Percentiles rank a stretch among this genome's conserved stretches.
Conservation (phyloP, 1,140 invertebrate genomes). For the Drosophila nebulosa region DNA sequence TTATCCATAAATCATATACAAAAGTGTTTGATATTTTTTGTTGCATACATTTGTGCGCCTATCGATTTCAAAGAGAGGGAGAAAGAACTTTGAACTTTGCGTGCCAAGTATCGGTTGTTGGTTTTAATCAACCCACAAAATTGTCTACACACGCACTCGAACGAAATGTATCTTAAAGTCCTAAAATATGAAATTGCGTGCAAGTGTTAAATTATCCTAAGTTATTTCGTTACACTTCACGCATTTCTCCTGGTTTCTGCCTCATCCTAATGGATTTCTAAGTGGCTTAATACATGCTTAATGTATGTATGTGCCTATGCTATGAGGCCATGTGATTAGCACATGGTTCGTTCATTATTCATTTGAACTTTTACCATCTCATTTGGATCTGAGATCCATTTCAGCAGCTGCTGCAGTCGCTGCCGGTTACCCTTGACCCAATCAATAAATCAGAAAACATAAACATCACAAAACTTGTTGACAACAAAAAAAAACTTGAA, state of each 20-base stretch:
- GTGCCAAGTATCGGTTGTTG: constrained; percentile 37
- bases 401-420: constrained; percentile 25
- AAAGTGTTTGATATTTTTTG: constrained; percentile 8
- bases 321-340: neutral
- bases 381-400: neutral
- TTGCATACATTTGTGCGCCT: constrained; percentile 27
- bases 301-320: neutral
- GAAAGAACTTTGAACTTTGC: constrained; percentile 15
- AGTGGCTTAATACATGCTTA: neutral
- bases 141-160: constrained; percentile 39
- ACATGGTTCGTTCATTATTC: neutral
- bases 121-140: constrained; percentile 50
- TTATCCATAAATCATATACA: constrained; percentile 7
- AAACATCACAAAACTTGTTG: constrained; percentile 50
- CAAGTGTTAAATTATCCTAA: constrained; percentile 49
- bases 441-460: constrained; percentile 77
- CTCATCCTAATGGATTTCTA: constrained; percentile 45
- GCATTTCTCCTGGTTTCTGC: constrained; percentile 32
- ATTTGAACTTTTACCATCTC: neutral
- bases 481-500: constrained; percentile 68
- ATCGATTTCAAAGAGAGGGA: constrained; percentile 15
- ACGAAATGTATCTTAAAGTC: constrained; percentile 42
- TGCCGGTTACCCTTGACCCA: constrained; percentile 61
- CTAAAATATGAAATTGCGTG: constrained; percentile 59
- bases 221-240: constrained; percentile 52